Conservation (phyloP, 64 coral and sea anemone species). For the Hydrozoanthus tunicans region DNA sequence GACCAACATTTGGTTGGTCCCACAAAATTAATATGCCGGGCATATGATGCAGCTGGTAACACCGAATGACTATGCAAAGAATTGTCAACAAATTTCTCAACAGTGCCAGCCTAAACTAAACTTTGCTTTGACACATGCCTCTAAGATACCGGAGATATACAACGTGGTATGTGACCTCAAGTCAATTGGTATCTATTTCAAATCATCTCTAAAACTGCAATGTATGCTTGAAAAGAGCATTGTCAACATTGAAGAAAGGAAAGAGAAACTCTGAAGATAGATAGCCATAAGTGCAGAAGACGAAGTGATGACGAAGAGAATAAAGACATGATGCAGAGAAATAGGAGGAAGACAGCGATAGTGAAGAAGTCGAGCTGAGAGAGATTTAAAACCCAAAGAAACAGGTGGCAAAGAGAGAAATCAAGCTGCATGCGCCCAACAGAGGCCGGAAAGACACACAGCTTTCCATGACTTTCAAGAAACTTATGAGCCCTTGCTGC, state of each 20-base stretch:
- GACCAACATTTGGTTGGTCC: slow-evolving; percentile 31
- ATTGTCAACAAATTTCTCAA: slow-evolving; percentile 25
- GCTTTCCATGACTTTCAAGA: slow-evolving; percentile 61
- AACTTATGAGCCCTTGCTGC: slow-evolving; percentile 47
- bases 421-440: background rate
- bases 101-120: slow-evolving; percentile 29
- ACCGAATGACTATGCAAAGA: slow-evolving; percentile 32
- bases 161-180: slow-evolving; percentile 32
- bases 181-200: slow-evolving; percentile 38
- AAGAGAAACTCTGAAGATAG: slow-evolving; percentile 54
- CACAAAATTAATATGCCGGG: slow-evolving; percentile 32
- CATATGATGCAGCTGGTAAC: slow-evolving; percentile 37
- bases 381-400: slow-evolving; percentile 27
- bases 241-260: slow-evolving; percentile 43
- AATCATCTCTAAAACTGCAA: slow-evolving; percentile 43
- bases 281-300: slow-evolving; percentile 23
- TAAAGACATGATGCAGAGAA: slow-evolving; percentile 14
- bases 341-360: background rate
- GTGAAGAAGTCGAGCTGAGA: slow-evolving; percentile 9
- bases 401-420: slow-evolving; percentile 24
- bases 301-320: slow-evolving; percentile 22
- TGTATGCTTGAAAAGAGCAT: slow-evolving; percentile 20
- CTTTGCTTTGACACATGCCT: slow-evolving; percentile 36
- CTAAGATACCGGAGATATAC: slow-evolving; percentile 25
- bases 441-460: slow-evolving; percentile 27